Conservation (phyloP, 2,113 vertebrate species). For the Sphaerodactylus townsendi region DNA sequence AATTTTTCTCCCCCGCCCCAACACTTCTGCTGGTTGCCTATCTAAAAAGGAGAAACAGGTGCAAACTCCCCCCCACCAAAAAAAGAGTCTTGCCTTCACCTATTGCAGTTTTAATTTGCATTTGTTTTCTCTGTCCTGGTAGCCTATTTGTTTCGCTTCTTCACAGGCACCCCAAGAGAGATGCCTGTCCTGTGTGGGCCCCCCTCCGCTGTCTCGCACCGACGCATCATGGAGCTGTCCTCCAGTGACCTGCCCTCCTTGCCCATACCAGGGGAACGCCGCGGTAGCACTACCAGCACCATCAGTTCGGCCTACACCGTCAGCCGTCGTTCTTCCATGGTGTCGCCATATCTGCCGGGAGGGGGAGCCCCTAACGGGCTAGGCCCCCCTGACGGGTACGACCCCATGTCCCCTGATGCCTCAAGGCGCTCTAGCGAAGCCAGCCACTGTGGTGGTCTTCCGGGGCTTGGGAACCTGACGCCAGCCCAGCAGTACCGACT, state of each 20-base stretch:
- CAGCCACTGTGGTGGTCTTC: conserved; percentile 69
- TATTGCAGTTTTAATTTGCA: too few relatives aligned
- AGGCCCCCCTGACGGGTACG: conserved; percentile 65
- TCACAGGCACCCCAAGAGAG: conserved; percentile 69
- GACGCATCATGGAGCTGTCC: conserved; percentile 80
- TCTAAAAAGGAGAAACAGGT: too few relatives aligned
- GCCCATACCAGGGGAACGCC: conserved; percentile 74
- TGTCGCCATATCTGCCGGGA: conserved; percentile 83
- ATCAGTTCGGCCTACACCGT: conserved; percentile 94
- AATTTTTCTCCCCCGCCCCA: too few relatives aligned
- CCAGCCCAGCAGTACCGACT: conserved; percentile 91
- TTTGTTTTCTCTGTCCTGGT: not conserved
- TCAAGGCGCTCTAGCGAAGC: conserved; percentile 72
- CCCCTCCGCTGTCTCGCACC: conserved; percentile 74
- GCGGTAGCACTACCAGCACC: conserved; percentile 90
- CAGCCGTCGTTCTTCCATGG: conserved; percentile 90
- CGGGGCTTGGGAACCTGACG: conserved; percentile 83
- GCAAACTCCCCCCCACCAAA: too few relatives aligned
- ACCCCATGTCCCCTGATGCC: conserved; percentile 77
- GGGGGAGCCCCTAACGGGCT: conserved; percentile 46
- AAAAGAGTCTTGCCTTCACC: too few relatives aligned
- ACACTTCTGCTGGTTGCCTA: too few relatives aligned
- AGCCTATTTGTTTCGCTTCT: not conserved
- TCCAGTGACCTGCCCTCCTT: conserved; percentile 67
- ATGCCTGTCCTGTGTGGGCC: conserved; percentile 73